Conservation (phyloP, 2,888 invertebrate species). For the Atethmia centrago region DNA sequence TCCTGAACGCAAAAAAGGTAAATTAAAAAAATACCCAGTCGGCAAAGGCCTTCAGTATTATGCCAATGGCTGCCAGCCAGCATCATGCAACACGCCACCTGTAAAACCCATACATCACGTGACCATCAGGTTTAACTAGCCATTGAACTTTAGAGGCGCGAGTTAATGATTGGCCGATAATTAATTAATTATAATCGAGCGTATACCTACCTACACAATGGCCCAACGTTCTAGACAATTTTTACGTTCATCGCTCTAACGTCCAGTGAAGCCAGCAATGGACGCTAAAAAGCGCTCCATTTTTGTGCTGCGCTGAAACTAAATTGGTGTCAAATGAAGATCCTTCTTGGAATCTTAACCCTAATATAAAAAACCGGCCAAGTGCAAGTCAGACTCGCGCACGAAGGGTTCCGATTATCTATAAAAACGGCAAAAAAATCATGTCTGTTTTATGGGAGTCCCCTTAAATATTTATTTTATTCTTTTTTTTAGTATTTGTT, state of each 20-base stretch:
- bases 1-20: not conserved
- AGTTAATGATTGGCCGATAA: constrained; percentile 6
- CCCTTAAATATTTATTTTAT: too few relatives aligned
- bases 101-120: not conserved
- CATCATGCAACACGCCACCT: constrained; percentile 25
- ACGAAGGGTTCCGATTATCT: too few relatives aligned
- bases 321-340: not conserved
- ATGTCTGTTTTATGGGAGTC: too few relatives aligned
- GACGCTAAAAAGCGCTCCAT: not conserved
- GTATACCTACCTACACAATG: not conserved
- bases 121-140: constrained; percentile 19
- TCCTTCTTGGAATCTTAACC: not conserved
- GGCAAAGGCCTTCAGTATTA: not conserved
- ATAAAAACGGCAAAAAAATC: too few relatives aligned
- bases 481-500: too few relatives aligned
- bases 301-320: not conserved
- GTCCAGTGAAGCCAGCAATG: not conserved
- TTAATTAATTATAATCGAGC: not conserved
- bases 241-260: not conserved
- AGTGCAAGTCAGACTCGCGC: too few relatives aligned
- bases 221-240: not conserved
- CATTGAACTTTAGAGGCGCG: constrained; percentile 32
- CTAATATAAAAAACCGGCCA: too few relatives aligned
- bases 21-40: not conserved
- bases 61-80: constrained; percentile 27